phyloP scores from a whole-genome alignment of 2,113 vertebrate species.

The Delphinus delphis region DNA sequence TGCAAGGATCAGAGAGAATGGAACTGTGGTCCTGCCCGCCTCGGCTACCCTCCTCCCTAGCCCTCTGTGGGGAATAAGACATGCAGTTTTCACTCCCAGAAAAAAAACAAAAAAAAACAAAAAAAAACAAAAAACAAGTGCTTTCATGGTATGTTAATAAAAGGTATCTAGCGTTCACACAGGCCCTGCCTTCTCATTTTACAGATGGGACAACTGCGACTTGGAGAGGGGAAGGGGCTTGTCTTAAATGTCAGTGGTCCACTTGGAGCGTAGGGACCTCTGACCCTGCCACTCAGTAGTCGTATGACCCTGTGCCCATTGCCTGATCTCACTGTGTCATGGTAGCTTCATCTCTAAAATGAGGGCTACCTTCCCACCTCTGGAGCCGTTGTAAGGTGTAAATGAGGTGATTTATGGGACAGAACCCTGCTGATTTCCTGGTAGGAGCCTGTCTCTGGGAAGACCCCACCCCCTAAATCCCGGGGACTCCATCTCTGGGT shows the following conservation, averaged over 20 bases:
- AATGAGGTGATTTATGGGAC: not conserved
- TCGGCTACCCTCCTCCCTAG: accelerated
- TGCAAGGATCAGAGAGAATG: accelerated
- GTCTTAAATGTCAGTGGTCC: not conserved
- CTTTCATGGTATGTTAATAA: not conserved
- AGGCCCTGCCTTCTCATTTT: not conserved
- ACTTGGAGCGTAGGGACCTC: not conserved
- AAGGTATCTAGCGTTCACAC: not conserved
- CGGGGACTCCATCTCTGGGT: accelerated
- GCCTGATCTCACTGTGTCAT: not conserved
- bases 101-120: not conserved
- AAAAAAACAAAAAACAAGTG: accelerated
- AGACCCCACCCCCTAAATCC: not conserved
- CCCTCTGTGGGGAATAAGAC: not conserved
- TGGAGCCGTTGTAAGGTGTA: not conserved
- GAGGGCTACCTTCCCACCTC: not conserved
- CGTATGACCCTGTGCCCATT: not conserved
- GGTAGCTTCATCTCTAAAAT: not conserved
- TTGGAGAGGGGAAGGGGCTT: not conserved
- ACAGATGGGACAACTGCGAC: not conserved
- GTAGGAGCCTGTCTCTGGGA: not conserved
- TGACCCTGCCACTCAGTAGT: not conserved
- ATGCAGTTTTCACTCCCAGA: not conserved
- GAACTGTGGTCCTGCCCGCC: too few relatives aligned
- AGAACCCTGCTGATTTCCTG: not conserved